Conservation (phyloP, 2,797 vertebrate species). For the Sebastes kiyomatsui region DNA sequence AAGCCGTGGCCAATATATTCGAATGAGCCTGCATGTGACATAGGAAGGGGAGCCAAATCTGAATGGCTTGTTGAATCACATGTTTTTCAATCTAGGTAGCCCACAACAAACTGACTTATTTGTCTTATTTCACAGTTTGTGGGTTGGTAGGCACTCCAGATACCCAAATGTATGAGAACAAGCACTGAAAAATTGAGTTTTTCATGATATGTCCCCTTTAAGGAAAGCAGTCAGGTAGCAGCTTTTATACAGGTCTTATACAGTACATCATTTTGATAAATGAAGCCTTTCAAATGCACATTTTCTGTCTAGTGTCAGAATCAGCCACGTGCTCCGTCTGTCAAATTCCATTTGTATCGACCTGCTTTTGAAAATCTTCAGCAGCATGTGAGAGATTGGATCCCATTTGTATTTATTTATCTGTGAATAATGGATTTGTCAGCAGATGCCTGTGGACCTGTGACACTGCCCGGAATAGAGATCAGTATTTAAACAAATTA, state of each 20-base stretch:
- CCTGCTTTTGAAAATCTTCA: constrained; percentile 38
- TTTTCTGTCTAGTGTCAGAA: constrained; percentile 17
- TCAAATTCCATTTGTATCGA: constrained; percentile 61
- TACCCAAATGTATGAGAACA: not conserved
- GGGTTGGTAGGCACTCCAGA: not conserved
- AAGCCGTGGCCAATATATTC: no score
- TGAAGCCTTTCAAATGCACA: constrained; percentile 16
- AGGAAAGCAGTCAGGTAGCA: not conserved
- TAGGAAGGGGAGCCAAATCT: not conserved
- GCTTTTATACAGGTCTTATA: not conserved
- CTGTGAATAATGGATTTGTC: constrained; percentile 50
- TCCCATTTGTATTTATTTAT: constrained; percentile 57
- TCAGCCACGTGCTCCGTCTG: not conserved
- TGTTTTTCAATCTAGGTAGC: not conserved
- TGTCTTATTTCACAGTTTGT: not conserved
- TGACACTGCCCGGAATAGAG: constrained; percentile 39
- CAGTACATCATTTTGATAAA: not conserved
- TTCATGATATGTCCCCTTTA: not conserved
- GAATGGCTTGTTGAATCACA: not conserved
- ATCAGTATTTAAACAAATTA: constrained; percentile 59
- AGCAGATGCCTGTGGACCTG: constrained; percentile 28
- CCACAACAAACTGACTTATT: accelerated
- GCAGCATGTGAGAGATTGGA: constrained; percentile 14
- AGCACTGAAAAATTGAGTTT: not conserved
- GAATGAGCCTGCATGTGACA: no score